Percentiles rank a stretch among this genome's conserved stretches.
These are phyloP conservation scores for Pollenia angustigena DNA, from an alignment of 2,888 invertebrate genomes.

Conservation along the genomic window DNA sequence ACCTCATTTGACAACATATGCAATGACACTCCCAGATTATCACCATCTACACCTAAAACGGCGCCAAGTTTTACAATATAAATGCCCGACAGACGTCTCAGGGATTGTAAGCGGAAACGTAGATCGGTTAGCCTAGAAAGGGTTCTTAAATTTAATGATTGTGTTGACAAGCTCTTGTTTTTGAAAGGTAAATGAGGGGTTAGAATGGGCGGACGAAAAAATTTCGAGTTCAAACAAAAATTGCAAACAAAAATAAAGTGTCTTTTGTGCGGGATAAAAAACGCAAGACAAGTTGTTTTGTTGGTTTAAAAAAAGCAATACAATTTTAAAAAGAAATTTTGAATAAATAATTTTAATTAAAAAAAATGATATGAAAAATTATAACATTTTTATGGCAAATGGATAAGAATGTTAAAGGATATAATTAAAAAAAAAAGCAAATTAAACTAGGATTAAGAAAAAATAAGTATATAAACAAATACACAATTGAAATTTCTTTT, in stretches of 20 bases:
- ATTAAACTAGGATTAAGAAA: neutral
- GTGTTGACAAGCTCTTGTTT: constrained; percentile 59
- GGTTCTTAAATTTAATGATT: constrained; percentile 81
- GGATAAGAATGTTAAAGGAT: constrained; percentile 17
- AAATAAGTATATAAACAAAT: neutral
- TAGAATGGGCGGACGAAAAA: constrained; percentile 84
- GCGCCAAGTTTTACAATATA: constrained; percentile 93
- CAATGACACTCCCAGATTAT: constrained; percentile 85
- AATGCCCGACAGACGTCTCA: constrained; percentile 92
- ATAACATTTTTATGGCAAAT: constrained; percentile 23
- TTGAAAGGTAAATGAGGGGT: constrained; percentile 79
- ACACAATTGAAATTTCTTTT: constrained; percentile 32
- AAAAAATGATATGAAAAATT: constrained; percentile 1
- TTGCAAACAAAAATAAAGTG: constrained; percentile 77
- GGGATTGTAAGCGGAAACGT: constrained; percentile 91
- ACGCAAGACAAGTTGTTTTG: constrained; percentile 26
- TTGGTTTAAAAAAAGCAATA: constrained; percentile 43
- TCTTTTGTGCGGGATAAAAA: constrained; percentile 43
- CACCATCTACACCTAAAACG: constrained; percentile 89
- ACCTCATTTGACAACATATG: constrained; percentile 86
- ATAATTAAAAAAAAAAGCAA: constrained; percentile 6
- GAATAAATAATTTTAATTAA: neutral
- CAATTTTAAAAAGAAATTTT: neutral
- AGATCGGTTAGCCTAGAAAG: constrained; percentile 89
- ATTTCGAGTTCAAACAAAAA: constrained; percentile 81